Percentiles rank a stretch among this genome's conserved stretches.
Evolutionary conservation across 2,113 vertebrate species (phyloP).

Genomic region (Sarotherodon lohbergeri): DNA sequence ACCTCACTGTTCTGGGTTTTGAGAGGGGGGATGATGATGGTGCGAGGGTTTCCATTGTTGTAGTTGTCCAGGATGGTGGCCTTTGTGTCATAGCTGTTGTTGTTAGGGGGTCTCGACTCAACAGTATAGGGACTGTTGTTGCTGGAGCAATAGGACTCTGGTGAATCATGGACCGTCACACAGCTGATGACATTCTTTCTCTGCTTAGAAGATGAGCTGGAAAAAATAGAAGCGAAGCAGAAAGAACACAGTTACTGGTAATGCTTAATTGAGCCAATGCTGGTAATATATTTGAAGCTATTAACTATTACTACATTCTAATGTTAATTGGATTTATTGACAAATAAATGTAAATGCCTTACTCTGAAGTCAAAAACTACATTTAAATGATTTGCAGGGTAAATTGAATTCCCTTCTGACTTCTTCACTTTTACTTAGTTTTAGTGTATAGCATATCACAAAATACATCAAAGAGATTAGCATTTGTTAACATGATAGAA

Average conservation of each 20-base stretch:
- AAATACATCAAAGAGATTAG: neutral
- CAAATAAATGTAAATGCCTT: neutral
- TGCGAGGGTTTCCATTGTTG: constrained; percentile 84
- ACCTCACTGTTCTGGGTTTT: constrained; percentile 88
- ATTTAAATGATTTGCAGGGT: neutral
- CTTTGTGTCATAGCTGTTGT: constrained; percentile 85
- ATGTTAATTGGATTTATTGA: neutral
- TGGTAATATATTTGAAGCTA: neutral
- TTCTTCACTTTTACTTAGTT: neutral
- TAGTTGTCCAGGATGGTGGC: constrained; percentile 82
- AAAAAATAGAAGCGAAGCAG: neutral
- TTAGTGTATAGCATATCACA: neutral
- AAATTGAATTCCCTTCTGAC: neutral
- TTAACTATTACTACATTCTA: too few species aligned
- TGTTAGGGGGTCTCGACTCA: constrained; percentile 74
- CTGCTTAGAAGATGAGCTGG: constrained; percentile 90
- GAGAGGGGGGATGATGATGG: constrained; percentile 95
- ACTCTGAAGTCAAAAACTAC: neutral
- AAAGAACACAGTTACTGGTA: neutral
- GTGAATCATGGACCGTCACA: constrained; percentile 96
- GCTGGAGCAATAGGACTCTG: constrained; percentile 90
- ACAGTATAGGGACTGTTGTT: constrained; percentile 89
- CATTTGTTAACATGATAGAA: neutral
- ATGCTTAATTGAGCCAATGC: neutral
- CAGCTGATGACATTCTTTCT: constrained; percentile 99